Conservation (phyloP, 2,888 invertebrate genomes). For the Tipula unca region DNA sequence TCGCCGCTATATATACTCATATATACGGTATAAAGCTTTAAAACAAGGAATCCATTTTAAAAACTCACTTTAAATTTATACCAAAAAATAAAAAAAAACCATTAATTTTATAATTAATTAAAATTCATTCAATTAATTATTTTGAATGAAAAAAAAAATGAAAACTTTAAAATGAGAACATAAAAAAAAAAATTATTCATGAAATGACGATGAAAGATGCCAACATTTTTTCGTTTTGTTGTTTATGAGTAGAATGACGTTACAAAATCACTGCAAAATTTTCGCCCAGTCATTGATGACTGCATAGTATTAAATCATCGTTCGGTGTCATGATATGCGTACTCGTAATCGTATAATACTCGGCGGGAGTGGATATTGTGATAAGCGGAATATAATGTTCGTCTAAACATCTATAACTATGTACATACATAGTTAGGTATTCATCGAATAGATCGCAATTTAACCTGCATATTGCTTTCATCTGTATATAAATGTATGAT, state of each 20-base stretch:
- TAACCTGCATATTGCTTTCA: not conserved
- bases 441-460: not conserved
- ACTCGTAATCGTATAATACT: not conserved
- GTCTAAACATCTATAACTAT: not conserved
- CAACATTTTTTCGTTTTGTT: not conserved
- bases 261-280: not conserved
- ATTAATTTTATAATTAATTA: slow-evolving; percentile 14
- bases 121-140: slow-evolving; percentile 8
- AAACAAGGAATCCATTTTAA: not conserved
- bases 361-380: not conserved
- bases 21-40: not conserved
- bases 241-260: not conserved
- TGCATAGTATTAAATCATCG: not conserved
- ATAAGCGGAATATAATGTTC: not conserved
- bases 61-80: not conserved
- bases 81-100: not conserved
- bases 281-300: not conserved
- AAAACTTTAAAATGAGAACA: not conserved
- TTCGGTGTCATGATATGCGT: not conserved
- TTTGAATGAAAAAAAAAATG: not conserved
- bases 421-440: not conserved
- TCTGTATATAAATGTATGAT: not conserved
- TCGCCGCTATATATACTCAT: not conserved
- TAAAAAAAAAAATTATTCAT: not conserved
- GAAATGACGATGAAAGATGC: not conserved